Evolutionary conservation across 2,888 invertebrate genomes (phyloP), one percentile per base, ranked within the genome.

Genomic region (Aphidoletes aphidimyza): DNA sequence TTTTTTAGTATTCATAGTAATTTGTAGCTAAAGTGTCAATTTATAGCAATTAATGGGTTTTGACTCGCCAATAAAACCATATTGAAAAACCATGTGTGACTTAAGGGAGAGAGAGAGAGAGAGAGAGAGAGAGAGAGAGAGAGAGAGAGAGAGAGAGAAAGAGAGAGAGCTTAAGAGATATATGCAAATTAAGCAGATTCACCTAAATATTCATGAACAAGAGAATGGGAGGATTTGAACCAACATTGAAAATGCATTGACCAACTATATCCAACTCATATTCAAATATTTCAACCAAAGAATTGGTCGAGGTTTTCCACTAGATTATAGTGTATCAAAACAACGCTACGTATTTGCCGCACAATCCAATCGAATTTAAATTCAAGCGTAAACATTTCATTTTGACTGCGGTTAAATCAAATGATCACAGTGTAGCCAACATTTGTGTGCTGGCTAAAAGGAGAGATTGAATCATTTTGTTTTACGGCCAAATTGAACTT

Each of bases 241-340:
- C 26, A 69, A 30, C 69, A 30, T 2, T 69, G 69, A 22, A 47
- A 47, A 22, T 54, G 17, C 69, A 9, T 69, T 17, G 30, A 30
- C 69, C 30, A 14, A n/a, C n/a, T n/a, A n/a, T n/a, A n/a, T n/a
- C n/a, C n/a, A 34, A 69, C 30, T 69, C n/a, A 69, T 30, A 69
- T 69, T 69, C 3, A 69, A 69, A 69, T 69, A 69, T 69, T n/a
- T 69, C n/a, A 14, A 30, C 69, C 69, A 69, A 69, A 69, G 69
- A 69, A 69, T 69, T 69, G 26, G 11, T n/a, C n/a, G n/a, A n/a
- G 69, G 69, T 69, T 69, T 69, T 30, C 34, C 69, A 69, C 26
- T 30, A 69, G 69, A 69, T 69, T 69, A 69, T 69, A 54, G 5
- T 26, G 42, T 47, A 6, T 9, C 14, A 69, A 69, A 30, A n/a